Evolutionary conservation across 2,797 vertebrate species (phyloP).

Genomic region (Falco concolor): DNA sequence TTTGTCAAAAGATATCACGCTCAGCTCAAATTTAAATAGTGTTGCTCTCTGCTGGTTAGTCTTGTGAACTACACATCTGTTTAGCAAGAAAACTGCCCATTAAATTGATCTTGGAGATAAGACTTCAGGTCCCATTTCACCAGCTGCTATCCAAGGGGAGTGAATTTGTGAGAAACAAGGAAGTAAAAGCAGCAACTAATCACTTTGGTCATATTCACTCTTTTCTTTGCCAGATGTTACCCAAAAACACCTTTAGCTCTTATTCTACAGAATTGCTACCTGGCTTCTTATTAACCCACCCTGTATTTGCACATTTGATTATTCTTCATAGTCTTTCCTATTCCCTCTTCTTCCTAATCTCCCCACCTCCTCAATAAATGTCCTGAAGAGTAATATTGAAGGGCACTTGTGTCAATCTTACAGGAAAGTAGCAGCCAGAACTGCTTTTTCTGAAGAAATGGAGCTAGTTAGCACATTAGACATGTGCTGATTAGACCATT

Average conservation of each 20-base stretch:
- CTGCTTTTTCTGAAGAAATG: neutral
- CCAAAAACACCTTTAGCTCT: neutral
- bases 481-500: neutral
- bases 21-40: slow-evolving; percentile 50
- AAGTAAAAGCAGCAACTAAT: neutral
- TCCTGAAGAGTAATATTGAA: neutral
- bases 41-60: slow-evolving; percentile 65
- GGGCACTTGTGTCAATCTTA: neutral
- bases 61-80: neutral
- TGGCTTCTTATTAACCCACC: neutral
- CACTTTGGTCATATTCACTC: neutral
- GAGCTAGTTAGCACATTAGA: neutral
- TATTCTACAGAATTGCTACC: neutral
- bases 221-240: neutral
- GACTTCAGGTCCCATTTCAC: neutral
- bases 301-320: neutral
- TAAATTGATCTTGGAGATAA: neutral
- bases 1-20: slow-evolving; percentile 1
- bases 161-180: neutral
- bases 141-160: neutral
- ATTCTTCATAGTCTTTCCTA: neutral
- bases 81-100: neutral
- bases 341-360: neutral
- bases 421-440: neutral
- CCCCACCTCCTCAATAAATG: neutral